Conservation (phyloP, 2,888 invertebrate species). For the Phyllotreta cruciferae region DNA sequence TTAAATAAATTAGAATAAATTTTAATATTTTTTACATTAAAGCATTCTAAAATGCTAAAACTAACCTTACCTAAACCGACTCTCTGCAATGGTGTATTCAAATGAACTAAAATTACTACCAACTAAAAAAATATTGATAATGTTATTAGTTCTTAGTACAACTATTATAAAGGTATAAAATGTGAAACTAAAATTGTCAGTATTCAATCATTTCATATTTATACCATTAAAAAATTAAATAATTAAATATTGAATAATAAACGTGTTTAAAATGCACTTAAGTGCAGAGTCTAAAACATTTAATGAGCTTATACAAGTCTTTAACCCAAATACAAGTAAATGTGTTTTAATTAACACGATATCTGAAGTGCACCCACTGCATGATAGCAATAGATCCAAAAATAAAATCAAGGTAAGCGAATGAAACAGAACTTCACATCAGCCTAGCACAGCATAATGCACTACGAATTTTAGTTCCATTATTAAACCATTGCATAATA, state of each 20-base stretch:
- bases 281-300: constrained; percentile 1
- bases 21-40: constrained; percentile 19
- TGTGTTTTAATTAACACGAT: constrained; percentile 22
- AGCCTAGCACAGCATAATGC: background rate
- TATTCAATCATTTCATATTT: too few relatives aligned
- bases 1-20: constrained; percentile 22
- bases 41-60: constrained; percentile 5
- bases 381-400: constrained; percentile 21
- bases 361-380: constrained; percentile 24
- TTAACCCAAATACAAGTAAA: constrained; percentile 28
- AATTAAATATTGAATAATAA: constrained; percentile 4
- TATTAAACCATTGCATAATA: constrained; percentile 6
- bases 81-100: constrained; percentile 11
- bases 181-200: too few relatives aligned
- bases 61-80: constrained; percentile 19
- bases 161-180: too few relatives aligned
- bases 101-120: constrained; percentile 3
- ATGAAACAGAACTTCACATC: background rate
- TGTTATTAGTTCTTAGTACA: constrained; percentile 5
- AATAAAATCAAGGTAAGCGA: constrained; percentile 28
- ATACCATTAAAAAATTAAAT: background rate
- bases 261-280: constrained; percentile 1
- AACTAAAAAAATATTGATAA: background rate
- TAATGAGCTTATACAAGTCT: background rate
- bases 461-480: background rate